Evolutionary conservation across 1,140 invertebrate species (phyloP), one percentile per base, ranked within the genome.

Genomic region (Leptopilina boulardi): DNA sequence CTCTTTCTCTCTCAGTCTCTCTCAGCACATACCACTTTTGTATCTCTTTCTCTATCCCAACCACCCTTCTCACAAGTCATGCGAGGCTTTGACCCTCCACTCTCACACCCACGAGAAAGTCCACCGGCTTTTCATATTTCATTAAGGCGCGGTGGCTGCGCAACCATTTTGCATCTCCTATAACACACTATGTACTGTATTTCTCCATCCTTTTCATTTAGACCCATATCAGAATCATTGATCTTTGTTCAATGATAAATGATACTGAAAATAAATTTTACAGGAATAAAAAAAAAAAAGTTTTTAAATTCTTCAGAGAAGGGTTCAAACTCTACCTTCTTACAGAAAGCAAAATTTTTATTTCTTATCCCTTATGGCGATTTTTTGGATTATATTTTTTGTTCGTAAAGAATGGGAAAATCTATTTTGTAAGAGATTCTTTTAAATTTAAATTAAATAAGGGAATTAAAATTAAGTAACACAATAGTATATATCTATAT

Each of bases 71-170:
- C 84, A 77, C 83, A 77, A 81, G 80, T 82, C 80, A 82, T 83
- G 79, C 80, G 80, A 83, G 74, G 80, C 81, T 83, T 82, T 82
- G 81, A 81, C 81, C 82, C 82, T 82, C 76, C 74, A 79, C 74
- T 70, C 74, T 70, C 78, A 81, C 73, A 81, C 80, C 78, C 80
- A 78, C 66, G 72, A 81, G 78, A 80, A 77, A 83, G 80, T 80
- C 82, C 80, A 79, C 77, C 79, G 78, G 85, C 86, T 86, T 86
- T 85, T 87, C 86, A 85, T 88, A 87, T 88, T 87, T 87, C 85
- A 88, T 88, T 86, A 88, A 88, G 86, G 84, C 81, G 84, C 81
- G 84, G 78, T 81, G 79, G 77, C 79, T 83, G 82, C 83, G 82
- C n/a, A n/a, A 83, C 85, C 82, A 83, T 83, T 84, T 83, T 84